Evolutionary conservation across 2,113 vertebrate genomes (phyloP).

Genomic region (Lynx canadensis): DNA sequence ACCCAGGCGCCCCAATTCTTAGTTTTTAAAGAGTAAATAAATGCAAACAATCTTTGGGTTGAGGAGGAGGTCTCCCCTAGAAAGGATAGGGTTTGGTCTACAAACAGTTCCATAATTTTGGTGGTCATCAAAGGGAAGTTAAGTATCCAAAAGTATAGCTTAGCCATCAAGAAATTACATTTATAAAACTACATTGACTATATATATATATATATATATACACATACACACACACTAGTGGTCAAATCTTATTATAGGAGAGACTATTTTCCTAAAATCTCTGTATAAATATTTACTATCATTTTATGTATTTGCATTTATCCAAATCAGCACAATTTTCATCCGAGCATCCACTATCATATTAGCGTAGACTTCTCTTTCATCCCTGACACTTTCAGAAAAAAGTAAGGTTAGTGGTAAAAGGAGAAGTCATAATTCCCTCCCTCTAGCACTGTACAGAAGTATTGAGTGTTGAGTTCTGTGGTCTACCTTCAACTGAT

Average conservation of each 20-base stretch:
- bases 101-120: not conserved
- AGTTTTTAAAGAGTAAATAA: not conserved
- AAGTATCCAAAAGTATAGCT: not conserved
- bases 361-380: not conserved
- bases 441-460: not conserved
- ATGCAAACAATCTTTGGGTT: not conserved
- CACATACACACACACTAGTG: not conserved
- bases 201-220: not conserved
- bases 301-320: slow-evolving; percentile 5
- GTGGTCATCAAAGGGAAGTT: not conserved
- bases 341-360: not conserved
- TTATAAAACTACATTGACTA: not conserved
- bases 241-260: not conserved
- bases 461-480: not conserved
- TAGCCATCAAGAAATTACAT: not conserved
- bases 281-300: not conserved
- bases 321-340: not conserved
- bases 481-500: not conserved
- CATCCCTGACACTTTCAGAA: not conserved
- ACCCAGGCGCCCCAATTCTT: not conserved
- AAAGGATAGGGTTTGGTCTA: not conserved
- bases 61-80: not conserved
- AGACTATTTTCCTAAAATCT: not conserved
- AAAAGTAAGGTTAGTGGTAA: not conserved
- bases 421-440: not conserved